Conservation (phyloP, 2,888 invertebrate species). For the Athalia rosae region DNA sequence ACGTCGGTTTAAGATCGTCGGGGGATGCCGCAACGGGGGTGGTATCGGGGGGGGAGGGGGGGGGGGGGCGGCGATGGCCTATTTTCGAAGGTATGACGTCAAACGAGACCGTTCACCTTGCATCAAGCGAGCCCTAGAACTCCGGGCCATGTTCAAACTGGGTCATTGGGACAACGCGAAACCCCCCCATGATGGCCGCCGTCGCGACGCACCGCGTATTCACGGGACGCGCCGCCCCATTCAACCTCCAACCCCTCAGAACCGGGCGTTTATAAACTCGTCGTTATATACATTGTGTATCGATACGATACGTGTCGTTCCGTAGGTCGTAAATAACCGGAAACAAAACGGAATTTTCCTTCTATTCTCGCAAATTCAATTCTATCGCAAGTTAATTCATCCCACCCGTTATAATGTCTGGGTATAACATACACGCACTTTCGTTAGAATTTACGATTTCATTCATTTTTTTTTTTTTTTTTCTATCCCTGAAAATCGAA, state of each 20-base stretch:
- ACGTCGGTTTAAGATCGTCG: background rate
- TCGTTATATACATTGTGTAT: background rate
- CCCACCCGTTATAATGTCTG: too few species aligned
- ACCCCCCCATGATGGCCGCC: constrained; percentile 31
- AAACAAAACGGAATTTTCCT: too few species aligned
- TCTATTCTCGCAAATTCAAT: too few species aligned
- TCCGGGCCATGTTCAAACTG: constrained; percentile 53
- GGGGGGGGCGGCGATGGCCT: constrained; percentile 53
- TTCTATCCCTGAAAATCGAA: too few species aligned
- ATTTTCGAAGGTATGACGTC: constrained; percentile 60
- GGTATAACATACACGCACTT: too few species aligned
- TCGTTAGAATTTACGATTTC: too few species aligned
- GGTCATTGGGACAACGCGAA: constrained; percentile 54
- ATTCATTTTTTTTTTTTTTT: too few species aligned
- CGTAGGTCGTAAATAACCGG: too few species aligned
- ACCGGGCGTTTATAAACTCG: background rate
- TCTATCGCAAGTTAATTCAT: too few species aligned
- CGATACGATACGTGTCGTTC: too few species aligned
- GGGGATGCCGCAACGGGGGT: background rate
- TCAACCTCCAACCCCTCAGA: constrained; percentile 15
- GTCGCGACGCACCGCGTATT: background rate
- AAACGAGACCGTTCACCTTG: constrained; percentile 60
- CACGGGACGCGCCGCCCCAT: background rate
- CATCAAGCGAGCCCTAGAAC: constrained; percentile 45
- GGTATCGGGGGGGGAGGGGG: background rate